phyloP scores from a whole-genome alignment of 92 coral and sea anemone genomes.

The Bergia puertoricense region DNA sequence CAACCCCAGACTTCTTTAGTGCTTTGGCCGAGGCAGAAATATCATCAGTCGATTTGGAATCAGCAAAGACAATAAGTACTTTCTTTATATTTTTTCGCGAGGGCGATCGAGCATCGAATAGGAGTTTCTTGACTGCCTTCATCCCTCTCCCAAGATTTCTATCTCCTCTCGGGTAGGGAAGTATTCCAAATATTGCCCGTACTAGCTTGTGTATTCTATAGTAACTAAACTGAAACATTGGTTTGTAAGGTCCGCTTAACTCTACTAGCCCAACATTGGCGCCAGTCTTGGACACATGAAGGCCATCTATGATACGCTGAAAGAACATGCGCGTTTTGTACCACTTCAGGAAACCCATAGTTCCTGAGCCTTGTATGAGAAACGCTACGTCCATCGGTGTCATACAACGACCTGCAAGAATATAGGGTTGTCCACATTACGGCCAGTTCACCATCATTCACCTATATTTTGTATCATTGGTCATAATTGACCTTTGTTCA shows the following conservation, averaged over 20 bases:
- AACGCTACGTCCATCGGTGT: conserved; percentile 44
- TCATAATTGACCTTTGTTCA: background rate
- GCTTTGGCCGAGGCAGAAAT: conserved; percentile 56
- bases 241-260: conserved; percentile 14
- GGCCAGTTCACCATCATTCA: background rate
- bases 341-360: conserved; percentile 48
- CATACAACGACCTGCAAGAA: conserved; percentile 44
- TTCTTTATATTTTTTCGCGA: conserved; percentile 27
- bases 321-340: conserved; percentile 42
- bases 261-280: conserved; percentile 28
- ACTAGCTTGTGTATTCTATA: background rate
- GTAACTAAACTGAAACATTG: conserved; percentile 33
- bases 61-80: conserved; percentile 67
- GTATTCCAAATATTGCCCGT: conserved; percentile 40
- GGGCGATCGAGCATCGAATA: conserved; percentile 32
- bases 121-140: conserved; percentile 11
- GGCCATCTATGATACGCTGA: conserved; percentile 41
- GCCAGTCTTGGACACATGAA: conserved; percentile 35
- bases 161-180: conserved; percentile 41
- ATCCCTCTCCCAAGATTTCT: conserved; percentile 37
- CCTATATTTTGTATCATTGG: background rate
- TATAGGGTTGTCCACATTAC: conserved; percentile 49
- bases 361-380: conserved; percentile 45
- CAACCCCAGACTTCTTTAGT: conserved; percentile 57
- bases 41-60: conserved; percentile 62